Percentiles rank a stretch among this genome's conserved stretches.
Evolutionary conservation across 2,797 vertebrate genomes (phyloP).

Genomic region (Argentina silus): DNA sequence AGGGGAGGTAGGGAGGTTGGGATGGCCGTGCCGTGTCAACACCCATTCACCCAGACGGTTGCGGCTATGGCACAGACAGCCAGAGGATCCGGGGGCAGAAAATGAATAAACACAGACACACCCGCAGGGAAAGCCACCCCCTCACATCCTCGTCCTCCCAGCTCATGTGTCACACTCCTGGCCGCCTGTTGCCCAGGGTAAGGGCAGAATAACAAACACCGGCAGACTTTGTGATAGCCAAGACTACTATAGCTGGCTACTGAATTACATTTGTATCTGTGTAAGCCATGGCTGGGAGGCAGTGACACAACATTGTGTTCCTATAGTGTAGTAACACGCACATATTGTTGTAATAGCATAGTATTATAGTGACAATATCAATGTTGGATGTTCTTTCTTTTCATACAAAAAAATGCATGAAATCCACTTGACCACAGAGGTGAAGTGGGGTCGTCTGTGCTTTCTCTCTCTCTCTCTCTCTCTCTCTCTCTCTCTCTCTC

Average conservation of each 20-base stretch:
- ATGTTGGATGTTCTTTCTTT: too few species aligned
- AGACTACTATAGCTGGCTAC: not conserved
- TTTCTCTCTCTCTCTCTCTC: not conserved
- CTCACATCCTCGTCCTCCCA: conserved; percentile 22
- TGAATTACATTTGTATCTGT: not conserved
- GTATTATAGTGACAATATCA: too few species aligned
- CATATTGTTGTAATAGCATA: too few species aligned
- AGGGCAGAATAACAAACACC: not conserved
- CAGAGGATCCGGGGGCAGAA: conserved; percentile 9
- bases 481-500: not conserved
- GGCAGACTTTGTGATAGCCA: not conserved
- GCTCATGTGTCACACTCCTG: conserved; percentile 4
- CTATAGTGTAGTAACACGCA: not conserved
- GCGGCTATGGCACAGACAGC: conserved; percentile 15
- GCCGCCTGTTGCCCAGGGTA: not conserved
- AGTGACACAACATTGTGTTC: too few species aligned
- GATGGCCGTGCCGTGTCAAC: conserved; percentile 8
- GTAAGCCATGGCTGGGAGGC: not conserved
- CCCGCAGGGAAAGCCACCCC: conserved; percentile 7
- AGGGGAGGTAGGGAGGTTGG: not conserved
- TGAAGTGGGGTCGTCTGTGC: not conserved
- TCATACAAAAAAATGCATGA: too few species aligned
- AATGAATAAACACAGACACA: conserved; percentile 6
- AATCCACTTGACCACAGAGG: too few species aligned
- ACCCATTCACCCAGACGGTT: conserved; percentile 14